These are phyloP conservation scores for Columba livia DNA, from an alignment of 2,113 vertebrate genomes.

Conservation along the genomic window DNA sequence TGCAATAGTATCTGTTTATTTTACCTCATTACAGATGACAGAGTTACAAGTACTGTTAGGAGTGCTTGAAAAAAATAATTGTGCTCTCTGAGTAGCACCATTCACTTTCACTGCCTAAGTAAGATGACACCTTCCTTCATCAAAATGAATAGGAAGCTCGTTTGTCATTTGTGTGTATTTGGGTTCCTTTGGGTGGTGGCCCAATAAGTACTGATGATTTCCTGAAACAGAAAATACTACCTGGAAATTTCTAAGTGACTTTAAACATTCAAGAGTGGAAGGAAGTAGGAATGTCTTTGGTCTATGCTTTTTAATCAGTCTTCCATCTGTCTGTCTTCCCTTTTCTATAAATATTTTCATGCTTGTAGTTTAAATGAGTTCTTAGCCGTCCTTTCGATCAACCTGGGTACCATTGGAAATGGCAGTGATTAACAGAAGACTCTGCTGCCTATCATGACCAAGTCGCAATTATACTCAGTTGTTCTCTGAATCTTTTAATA, in stretches of 20 bases:
- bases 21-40: not conserved
- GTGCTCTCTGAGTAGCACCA: not conserved
- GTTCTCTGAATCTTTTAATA: not conserved
- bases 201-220: not conserved
- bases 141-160: not conserved
- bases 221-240: not conserved
- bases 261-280: not conserved
- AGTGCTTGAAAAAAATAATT: not conserved
- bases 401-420: not conserved
- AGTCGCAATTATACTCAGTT: not conserved
- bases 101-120: not conserved
- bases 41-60: not conserved
- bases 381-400: not conserved
- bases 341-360: not conserved
- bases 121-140: fast-evolving
- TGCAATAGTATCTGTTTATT: not conserved
- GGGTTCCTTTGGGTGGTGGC: not conserved
- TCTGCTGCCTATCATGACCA: not conserved
- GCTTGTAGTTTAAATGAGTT: not conserved
- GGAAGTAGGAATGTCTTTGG: not conserved
- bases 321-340: not conserved
- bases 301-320: not conserved
- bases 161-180: not conserved
- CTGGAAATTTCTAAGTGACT: not conserved
- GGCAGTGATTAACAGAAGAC: not conserved